Conservation (phyloP, 2,113 vertebrate species). For the Seriola quinqueradiata region DNA sequence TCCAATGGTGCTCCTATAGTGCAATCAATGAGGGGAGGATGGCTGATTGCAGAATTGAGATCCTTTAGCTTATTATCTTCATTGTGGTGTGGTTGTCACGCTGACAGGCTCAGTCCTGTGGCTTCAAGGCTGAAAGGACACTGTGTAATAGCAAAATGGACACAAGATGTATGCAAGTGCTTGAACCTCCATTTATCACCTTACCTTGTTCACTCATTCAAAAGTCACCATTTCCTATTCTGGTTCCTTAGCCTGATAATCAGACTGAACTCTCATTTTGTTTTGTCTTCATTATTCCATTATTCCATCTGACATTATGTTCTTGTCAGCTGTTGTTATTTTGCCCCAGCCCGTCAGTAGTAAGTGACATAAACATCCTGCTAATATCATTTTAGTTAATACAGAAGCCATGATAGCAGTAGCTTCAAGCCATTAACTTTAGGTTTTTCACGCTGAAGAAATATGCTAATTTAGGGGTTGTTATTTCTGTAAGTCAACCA, state of each 20-base stretch:
- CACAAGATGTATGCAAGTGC: background rate
- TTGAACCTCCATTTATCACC: conserved; percentile 34
- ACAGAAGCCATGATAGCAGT: background rate
- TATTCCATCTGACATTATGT: background rate
- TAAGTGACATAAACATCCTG: background rate
- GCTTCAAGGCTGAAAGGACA: background rate
- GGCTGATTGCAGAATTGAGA: conserved; percentile 30
- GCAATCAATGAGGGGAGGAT: conserved; percentile 34
- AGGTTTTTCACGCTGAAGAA: background rate
- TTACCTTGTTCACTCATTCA: conserved; percentile 7
- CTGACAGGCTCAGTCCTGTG: background rate
- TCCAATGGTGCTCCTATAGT: background rate
- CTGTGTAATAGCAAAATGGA: background rate
- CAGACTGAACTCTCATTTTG: background rate
- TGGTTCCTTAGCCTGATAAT: background rate
- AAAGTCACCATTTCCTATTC: background rate
- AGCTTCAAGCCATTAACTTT: background rate
- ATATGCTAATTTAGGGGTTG: background rate
- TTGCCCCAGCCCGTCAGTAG: background rate
- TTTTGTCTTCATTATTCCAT: conserved; percentile 12
- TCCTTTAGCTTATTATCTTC: conserved; percentile 9
- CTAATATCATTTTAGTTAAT: too few relatives aligned
- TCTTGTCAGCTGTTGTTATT: background rate
- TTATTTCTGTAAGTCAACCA: background rate
- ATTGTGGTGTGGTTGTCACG: background rate